These are phyloP conservation scores for Mesorhabditis sp. DNA, from an alignment of 2,888 invertebrate species.

Conservation along the genomic window DNA sequence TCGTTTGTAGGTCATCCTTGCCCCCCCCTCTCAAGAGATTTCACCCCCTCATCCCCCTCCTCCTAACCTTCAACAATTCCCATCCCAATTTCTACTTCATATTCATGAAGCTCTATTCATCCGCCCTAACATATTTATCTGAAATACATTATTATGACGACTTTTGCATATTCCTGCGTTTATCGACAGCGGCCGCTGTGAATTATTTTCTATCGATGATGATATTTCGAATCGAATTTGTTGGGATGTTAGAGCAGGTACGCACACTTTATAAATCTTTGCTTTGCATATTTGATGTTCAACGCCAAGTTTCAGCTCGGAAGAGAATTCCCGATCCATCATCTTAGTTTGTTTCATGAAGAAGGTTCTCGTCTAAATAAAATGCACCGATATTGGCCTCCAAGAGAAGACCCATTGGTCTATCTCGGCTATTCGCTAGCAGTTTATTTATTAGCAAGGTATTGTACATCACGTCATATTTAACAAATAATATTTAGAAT, in stretches of 20 bases:
- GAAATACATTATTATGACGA: not conserved
- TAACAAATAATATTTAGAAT: not conserved
- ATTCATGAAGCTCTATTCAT: not conserved
- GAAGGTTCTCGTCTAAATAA: not conserved
- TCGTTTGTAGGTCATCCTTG: not conserved
- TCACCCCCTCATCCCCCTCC: not conserved
- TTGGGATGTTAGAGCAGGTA: not conserved
- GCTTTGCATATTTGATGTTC: not conserved
- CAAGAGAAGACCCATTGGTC: not conserved
- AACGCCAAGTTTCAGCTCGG: not conserved
- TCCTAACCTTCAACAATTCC: not conserved
- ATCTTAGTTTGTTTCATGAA: not conserved
- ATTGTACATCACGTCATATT: not conserved
- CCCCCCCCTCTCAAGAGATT: not conserved
- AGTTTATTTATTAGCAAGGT: not conserved
- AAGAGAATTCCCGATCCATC: not conserved
- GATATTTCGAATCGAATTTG: not conserved
- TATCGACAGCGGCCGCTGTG: not conserved
- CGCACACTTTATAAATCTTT: not conserved
- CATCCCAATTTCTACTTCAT: not conserved
- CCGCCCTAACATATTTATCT: not conserved
- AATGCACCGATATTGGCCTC: not conserved
- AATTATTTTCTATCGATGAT: not conserved
- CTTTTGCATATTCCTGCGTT: not conserved
- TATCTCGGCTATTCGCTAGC: not conserved